Evolutionary conservation across 2,113 vertebrate species (phyloP), one percentile per base, ranked within the genome.

Genomic region (Phalacrocorax aristotelis): DNA sequence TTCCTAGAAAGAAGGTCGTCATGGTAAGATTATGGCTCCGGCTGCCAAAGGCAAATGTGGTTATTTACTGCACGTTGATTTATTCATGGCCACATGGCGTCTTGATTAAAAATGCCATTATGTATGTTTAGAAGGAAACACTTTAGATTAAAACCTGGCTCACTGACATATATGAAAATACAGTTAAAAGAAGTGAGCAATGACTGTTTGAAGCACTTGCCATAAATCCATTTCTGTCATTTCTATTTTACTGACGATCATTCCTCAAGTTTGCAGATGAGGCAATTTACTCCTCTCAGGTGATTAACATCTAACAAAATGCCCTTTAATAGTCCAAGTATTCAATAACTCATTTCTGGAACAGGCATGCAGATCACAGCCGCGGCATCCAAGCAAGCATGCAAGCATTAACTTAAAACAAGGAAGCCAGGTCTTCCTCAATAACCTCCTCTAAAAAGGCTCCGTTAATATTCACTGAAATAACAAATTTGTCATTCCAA

Each of bases 71-170:
- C 61, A 20, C 2, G 1, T 8, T 46, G 71, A 95, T 86, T 92
- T 91, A 95, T 74, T 70, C 76, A 70, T 62, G 51, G 60, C 51
- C 38, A 70, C 32, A 30, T 57, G 60, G 51, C 58, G 62, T 34
- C 93, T 62, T 70, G 64, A 94, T 92, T 78, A 81, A 87, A 95
- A 42, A 72, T 21, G 20, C 46, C 49, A 51, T 81, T 77, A 68
- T 29, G 23, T 36, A 70, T 26, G 58, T 83, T 95, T 49, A 49
- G 54, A 80, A 90, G 66, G 62, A 90, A 95, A 88, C 58, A 61
- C 34, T 90, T 83, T 4, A 79, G 88, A 96, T 86, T 81, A 95
- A 95, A 87, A 95, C 51, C 76, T 74, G 60, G 89, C 64, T 91
- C 83, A n/a, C 4, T 81, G 64, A 86, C 64, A 90, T 71, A 16